Conservation (phyloP, 2,888 invertebrate species). For the Amphipyra tragopoginis region DNA sequence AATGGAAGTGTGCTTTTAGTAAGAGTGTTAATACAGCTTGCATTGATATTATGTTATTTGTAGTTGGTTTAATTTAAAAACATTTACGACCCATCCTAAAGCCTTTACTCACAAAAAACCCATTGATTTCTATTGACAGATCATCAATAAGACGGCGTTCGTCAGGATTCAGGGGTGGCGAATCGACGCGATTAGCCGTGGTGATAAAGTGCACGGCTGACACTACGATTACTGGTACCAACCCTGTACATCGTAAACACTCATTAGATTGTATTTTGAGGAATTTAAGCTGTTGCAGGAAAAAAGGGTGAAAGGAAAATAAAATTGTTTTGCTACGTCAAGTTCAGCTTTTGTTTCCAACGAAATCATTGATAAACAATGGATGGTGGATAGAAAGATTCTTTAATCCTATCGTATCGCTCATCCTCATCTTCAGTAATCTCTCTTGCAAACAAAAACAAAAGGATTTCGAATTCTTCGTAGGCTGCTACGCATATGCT, state of each 20-base stretch:
- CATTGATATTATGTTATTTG: not conserved
- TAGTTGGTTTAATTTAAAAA: slow-evolving; percentile 20
- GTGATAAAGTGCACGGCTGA: slow-evolving; percentile 88
- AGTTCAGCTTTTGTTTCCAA: too few relatives aligned
- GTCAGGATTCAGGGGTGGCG: slow-evolving; percentile 57
- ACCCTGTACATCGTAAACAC: slow-evolving; percentile 60
- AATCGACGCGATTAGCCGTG: slow-evolving; percentile 72
- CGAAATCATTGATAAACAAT: too few relatives aligned
- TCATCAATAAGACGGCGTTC: slow-evolving; percentile 70
- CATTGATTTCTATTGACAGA: slow-evolving; percentile 69
- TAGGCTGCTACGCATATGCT: slow-evolving; percentile 41
- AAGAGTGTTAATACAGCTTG: not conserved
- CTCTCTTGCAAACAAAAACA: not conserved
- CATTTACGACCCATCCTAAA: slow-evolving; percentile 31
- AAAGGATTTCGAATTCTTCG: slow-evolving; percentile 1
- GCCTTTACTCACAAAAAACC: slow-evolving; percentile 40
- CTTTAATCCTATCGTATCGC: not conserved
- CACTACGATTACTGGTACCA: slow-evolving; percentile 77
- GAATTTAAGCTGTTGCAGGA: slow-evolving; percentile 1
- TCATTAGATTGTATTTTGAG: slow-evolving; percentile 76
- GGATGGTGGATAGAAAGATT: too few relatives aligned
- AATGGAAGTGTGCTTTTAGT: not conserved
- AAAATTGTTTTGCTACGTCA: not conserved
- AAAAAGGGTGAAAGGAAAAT: slow-evolving; percentile 16
- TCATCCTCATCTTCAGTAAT: not conserved